Evolutionary conservation across 1,140 invertebrate species (phyloP).

Genomic region (Drosophila pectinifera): DNA sequence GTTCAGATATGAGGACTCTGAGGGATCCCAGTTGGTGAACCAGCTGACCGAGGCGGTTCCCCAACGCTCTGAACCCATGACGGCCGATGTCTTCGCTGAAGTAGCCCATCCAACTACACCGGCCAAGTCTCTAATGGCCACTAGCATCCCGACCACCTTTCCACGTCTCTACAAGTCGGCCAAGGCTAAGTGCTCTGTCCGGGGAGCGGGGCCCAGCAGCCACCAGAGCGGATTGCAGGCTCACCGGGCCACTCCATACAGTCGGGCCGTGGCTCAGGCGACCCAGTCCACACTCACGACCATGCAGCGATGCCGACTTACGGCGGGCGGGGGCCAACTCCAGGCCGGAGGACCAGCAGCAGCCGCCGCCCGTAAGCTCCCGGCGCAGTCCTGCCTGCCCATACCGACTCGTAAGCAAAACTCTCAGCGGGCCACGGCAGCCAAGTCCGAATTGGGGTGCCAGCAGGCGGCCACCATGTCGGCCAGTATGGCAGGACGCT

Average conservation of each 20-base stretch:
- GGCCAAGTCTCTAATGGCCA: neutral
- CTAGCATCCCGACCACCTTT: slow-evolving; percentile 13
- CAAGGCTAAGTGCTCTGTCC: slow-evolving; percentile 19
- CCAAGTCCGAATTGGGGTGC: neutral
- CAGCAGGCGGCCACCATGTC: neutral
- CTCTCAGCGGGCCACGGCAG: neutral
- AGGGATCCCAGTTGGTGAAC: slow-evolving; percentile 27
- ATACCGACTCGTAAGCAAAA: slow-evolving; percentile 4
- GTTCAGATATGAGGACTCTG: slow-evolving; percentile 19
- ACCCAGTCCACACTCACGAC: neutral
- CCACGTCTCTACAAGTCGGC: slow-evolving; percentile 16
- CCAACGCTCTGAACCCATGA: neutral
- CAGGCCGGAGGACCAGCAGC: neutral
- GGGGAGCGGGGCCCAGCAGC: neutral
- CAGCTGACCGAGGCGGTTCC: slow-evolving; percentile 3
- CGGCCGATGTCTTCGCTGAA: slow-evolving; percentile 1
- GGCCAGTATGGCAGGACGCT: slow-evolving; percentile 3
- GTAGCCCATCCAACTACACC: slow-evolving; percentile 5
- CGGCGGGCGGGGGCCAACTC: neutral
- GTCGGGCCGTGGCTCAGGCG: neutral
- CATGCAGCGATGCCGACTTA: neutral
- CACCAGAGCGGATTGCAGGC: neutral
- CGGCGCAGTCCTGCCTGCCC: neutral
- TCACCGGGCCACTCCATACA: neutral
- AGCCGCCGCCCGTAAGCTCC: neutral